A percentile compares a stretch with the other conserved stretches of the same genome.
Evolutionary conservation across 2,113 vertebrate genomes (phyloP).

Genomic region (Pygoscelis antarcticus): DNA sequence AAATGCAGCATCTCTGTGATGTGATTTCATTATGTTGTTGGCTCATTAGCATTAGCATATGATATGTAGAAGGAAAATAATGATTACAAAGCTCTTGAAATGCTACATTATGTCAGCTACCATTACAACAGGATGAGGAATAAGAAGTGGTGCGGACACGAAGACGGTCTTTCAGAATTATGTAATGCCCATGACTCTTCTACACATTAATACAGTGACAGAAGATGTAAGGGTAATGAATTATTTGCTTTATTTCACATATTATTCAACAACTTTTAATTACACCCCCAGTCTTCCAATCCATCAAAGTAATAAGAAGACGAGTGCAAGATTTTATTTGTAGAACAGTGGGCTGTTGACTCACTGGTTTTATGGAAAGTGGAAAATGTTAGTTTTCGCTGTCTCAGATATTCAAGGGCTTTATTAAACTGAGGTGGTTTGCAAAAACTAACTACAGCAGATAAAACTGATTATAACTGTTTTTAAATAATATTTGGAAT

Average conservation of each 20-base stretch:
- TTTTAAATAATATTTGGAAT: not conserved
- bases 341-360: not conserved
- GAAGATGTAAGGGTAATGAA: not conserved
- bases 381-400: not conserved
- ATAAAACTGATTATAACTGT: not conserved
- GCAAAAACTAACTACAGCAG: not conserved
- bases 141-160: not conserved
- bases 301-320: not conserved
- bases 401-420: not conserved
- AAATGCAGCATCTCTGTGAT: not conserved
- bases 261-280: not conserved
- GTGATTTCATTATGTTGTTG: not conserved
- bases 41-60: not conserved
- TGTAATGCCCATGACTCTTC: not conserved
- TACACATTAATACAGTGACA: not conserved
- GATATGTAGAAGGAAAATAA: not conserved
- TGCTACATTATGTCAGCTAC: not conserved
- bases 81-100: not conserved
- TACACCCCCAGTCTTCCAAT: not conserved
- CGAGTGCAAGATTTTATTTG: not conserved
- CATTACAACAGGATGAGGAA: not conserved
- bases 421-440: not conserved
- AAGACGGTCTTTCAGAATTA: not conserved
- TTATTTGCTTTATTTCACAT: not conserved
- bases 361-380: not conserved